Evolutionary conservation across 2,113 vertebrate species (phyloP).

Genomic region (Heterocephalus glaber): DNA sequence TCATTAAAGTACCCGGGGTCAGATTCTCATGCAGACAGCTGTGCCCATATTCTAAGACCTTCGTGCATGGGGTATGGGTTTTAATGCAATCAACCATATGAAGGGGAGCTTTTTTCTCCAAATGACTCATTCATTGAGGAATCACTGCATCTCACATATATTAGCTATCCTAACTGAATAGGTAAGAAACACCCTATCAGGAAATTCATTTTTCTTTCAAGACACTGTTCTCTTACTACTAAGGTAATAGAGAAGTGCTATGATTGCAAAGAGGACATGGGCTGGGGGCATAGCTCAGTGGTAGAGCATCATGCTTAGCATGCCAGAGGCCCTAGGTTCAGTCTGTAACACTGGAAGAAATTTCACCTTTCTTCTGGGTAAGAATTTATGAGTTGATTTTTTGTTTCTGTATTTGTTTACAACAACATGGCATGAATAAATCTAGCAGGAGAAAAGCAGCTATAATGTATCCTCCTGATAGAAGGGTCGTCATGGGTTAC

Average conservation of each 20-base stretch:
- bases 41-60: not conserved
- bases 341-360: not conserved
- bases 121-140: conserved; percentile 41
- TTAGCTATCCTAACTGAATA: conserved; percentile 40
- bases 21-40: not conserved
- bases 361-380: not conserved
- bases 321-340: too few relatives aligned
- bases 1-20: not conserved
- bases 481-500: not conserved
- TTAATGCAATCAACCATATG: not conserved
- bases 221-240: conserved; percentile 23
- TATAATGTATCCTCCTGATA: not conserved
- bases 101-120: not conserved
- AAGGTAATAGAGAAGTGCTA: conserved; percentile 12
- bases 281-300: not conserved
- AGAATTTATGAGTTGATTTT: not conserved
- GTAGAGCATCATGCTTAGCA: not conserved
- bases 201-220: conserved; percentile 32
- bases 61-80: not conserved
- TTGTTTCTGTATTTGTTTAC: not conserved
- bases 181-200: not conserved
- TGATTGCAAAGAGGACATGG: not conserved
- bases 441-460: not conserved
- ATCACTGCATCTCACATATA: not conserved
- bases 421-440: not conserved